These are phyloP conservation scores for Brevimyrus niger DNA, from an alignment of 2,113 vertebrate species.

Conservation along the genomic window DNA sequence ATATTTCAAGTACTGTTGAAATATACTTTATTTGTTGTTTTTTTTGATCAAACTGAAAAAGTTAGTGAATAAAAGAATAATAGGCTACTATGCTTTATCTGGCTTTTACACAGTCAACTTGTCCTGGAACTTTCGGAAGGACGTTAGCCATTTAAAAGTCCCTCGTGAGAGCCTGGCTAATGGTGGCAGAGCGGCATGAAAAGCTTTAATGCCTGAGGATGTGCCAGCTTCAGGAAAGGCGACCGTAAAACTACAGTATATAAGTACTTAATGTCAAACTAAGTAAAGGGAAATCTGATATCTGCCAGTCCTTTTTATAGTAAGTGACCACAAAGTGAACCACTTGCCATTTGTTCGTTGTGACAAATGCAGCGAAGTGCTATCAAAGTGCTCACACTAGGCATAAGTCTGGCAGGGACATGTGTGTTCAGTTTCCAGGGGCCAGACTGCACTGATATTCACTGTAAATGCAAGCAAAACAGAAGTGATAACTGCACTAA, in stretches of 20 bases:
- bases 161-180: neutral
- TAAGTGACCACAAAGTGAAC: neutral
- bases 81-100: neutral
- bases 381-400: neutral
- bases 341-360: neutral
- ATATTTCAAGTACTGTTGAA: neutral
- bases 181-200: neutral
- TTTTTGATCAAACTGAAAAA: neutral
- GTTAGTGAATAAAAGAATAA: neutral
- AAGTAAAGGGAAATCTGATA: neutral
- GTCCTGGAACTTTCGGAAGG: neutral
- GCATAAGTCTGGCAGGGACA: neutral
- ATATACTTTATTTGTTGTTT: neutral
- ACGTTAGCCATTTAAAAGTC: neutral
- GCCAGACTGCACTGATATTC: neutral
- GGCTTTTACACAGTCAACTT: neutral
- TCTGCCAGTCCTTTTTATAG: neutral
- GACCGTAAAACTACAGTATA: neutral
- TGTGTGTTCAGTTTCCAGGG: neutral
- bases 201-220: neutral
- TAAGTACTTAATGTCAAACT: neutral
- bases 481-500: neutral
- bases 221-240: neutral
- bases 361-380: neutral
- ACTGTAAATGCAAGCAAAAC: neutral